Percentiles rank a stretch among this genome's conserved stretches.
Evolutionary conservation across 2,888 invertebrate species (phyloP).

Genomic region (Dromius quadrimaculatus): DNA sequence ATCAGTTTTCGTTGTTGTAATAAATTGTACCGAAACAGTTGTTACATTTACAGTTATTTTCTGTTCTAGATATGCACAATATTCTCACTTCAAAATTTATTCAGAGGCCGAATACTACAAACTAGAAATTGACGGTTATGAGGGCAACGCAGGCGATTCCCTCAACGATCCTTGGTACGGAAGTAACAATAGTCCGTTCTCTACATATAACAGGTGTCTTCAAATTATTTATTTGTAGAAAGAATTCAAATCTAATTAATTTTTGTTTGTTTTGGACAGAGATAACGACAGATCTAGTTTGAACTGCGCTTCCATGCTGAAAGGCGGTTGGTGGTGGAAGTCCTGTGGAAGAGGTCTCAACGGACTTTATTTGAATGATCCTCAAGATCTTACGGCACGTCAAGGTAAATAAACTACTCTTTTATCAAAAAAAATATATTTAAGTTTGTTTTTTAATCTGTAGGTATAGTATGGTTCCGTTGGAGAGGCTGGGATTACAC

Average conservation of each 20-base stretch:
- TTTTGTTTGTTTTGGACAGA: conserved; percentile 70
- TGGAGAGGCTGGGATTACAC: conserved; percentile 97
- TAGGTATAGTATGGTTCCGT: conserved; percentile 94
- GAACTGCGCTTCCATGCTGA: conserved; percentile 93
- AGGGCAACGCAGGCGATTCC: conserved; percentile 91
- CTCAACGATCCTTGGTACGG: conserved; percentile 95
- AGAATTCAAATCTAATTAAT: background rate
- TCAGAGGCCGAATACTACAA: conserved; percentile 93
- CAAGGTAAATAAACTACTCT: conserved; percentile 74
- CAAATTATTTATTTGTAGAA: conserved; percentile 20
- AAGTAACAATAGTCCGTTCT: conserved; percentile 93
- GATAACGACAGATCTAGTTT: conserved; percentile 92
- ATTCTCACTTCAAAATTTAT: conserved; percentile 92
- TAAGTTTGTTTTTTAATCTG: conserved; percentile 52
- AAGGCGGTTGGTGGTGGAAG: conserved; percentile 97
- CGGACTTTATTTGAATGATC: conserved; percentile 89
- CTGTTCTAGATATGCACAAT: conserved; percentile 82
- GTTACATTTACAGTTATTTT: conserved; percentile 5
- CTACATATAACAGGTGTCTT: conserved; percentile 85
- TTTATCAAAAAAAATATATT: conserved; percentile 14
- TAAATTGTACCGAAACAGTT: background rate
- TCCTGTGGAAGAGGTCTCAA: conserved; percentile 92
- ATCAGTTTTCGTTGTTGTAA: conserved; percentile 1
- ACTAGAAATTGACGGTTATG: conserved; percentile 91
- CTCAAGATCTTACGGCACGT: conserved; percentile 88